Percentiles rank a stretch among this genome's conserved stretches.
phyloP scores from a whole-genome alignment of 2,888 invertebrate genomes.

The Tortrix viridana region DNA sequence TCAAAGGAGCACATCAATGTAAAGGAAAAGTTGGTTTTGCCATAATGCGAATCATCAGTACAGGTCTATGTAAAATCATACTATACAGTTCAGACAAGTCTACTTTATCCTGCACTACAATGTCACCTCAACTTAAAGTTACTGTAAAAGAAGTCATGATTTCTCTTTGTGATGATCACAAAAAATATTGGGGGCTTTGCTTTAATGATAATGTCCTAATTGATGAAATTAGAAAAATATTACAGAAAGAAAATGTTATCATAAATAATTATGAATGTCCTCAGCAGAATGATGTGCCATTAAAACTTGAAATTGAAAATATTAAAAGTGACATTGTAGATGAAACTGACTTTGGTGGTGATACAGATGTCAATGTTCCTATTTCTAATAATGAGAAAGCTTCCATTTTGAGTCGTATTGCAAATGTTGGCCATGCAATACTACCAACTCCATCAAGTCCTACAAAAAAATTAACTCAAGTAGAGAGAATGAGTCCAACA shows the following conservation, averaged over 20 bases:
- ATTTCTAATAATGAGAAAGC: slow-evolving; percentile 18
- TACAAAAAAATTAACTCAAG: background rate
- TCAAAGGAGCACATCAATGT: slow-evolving; percentile 16
- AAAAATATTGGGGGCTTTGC: slow-evolving; percentile 71
- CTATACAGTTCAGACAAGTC: slow-evolving; percentile 71
- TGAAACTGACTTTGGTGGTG: slow-evolving; percentile 1
- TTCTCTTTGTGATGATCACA: slow-evolving; percentile 66
- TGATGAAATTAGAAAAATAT: slow-evolving; percentile 54
- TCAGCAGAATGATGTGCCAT: background rate
- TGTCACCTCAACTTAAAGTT: slow-evolving; percentile 57
- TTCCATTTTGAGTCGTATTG: slow-evolving; percentile 65
- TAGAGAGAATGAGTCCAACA: background rate
- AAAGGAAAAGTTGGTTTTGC: slow-evolving; percentile 67
- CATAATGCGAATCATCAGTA: slow-evolving; percentile 62
- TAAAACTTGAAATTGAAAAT: slow-evolving; percentile 1
- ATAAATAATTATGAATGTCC: slow-evolving; percentile 49
- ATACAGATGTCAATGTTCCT: background rate
- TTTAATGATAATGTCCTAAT: slow-evolving; percentile 59
- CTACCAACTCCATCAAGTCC: slow-evolving; percentile 53
- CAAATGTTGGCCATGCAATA: slow-evolving; percentile 74
- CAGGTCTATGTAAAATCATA: slow-evolving; percentile 58
- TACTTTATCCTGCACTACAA: slow-evolving; percentile 61
- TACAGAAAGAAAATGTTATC: slow-evolving; percentile 53
- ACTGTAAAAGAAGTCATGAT: slow-evolving; percentile 61
- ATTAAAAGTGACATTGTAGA: slow-evolving; percentile 4